A percentile compares a stretch with the other conserved stretches of the same genome.
phyloP scores from a whole-genome alignment of 2,113 vertebrate genomes.

The Oenanthe melanoleuca region DNA sequence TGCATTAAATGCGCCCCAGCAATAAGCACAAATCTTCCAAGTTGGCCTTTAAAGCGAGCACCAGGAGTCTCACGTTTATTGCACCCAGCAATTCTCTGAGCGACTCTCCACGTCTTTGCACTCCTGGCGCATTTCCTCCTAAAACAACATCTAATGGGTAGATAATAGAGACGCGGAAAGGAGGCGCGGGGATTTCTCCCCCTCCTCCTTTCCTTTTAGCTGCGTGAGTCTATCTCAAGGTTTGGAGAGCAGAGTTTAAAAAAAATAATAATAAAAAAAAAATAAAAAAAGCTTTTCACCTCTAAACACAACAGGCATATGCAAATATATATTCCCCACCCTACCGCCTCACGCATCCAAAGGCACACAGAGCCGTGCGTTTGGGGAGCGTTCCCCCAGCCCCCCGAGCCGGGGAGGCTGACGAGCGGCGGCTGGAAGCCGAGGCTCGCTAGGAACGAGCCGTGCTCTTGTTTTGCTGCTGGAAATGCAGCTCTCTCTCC shows the following conservation, averaged over 20 bases:
- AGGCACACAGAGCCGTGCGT: background rate
- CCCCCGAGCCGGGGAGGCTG: background rate
- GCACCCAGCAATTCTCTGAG: conserved; percentile 48
- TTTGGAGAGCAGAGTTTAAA: background rate
- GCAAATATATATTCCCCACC: background rate
- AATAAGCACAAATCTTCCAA: conserved; percentile 37
- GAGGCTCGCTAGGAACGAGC: background rate
- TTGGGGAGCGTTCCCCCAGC: background rate
- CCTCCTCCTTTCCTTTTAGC: background rate
- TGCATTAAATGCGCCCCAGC: conserved; percentile 67
- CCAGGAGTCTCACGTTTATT: conserved; percentile 54
- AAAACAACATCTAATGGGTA: conserved; percentile 30
- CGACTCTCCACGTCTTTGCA: conserved; percentile 34
- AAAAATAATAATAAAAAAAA: background rate
- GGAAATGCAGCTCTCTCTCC: background rate
- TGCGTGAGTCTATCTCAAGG: background rate
- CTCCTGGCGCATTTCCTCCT: conserved; percentile 49
- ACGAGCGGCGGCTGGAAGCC: background rate
- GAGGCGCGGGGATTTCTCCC: background rate
- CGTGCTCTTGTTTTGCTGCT: background rate
- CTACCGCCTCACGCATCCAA: background rate
- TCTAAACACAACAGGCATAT: background rate
- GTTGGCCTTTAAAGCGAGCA: conserved; percentile 56
- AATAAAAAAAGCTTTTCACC: background rate
- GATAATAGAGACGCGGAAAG: conserved; percentile 27